Conservation (phyloP, 2,797 vertebrate genomes). For the Eleutherodactylus coqui region DNA sequence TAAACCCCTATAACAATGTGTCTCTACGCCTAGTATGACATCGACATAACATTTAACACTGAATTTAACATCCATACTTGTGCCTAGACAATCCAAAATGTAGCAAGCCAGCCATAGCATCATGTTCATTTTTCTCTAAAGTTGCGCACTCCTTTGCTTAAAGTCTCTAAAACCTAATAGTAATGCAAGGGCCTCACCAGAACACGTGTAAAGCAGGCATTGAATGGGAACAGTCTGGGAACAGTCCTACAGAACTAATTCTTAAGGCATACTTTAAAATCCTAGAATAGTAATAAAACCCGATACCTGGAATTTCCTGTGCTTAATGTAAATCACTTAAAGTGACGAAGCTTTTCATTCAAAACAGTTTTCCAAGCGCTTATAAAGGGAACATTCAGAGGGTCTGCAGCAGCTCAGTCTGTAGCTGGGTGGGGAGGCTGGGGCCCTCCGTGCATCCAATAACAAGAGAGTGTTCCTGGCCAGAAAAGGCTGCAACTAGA, state of each 20-base stretch:
- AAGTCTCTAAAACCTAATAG: not conserved
- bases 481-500: not conserved
- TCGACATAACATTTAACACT: not conserved
- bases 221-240: not conserved
- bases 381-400: not conserved
- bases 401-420: conserved; percentile 26
- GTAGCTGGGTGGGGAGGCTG: not conserved
- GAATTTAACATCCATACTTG: not conserved
- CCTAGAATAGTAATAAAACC: not conserved
- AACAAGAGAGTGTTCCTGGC: conserved; percentile 1
- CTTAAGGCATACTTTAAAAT: not conserved
- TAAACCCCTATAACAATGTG: not conserved
- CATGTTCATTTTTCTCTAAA: not conserved
- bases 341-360: not conserved
- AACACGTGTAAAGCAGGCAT: not conserved
- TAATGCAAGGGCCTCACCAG: not conserved
- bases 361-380: not conserved
- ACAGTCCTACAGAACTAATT: not conserved
- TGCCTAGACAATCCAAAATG: not conserved
- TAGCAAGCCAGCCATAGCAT: not conserved
- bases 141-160: not conserved
- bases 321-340: not conserved
- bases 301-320: not conserved
- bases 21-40: not conserved
- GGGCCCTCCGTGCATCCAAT: not conserved